phyloP scores from a whole-genome alignment of 2,113 vertebrate species.

The Chinchilla lanigera region DNA sequence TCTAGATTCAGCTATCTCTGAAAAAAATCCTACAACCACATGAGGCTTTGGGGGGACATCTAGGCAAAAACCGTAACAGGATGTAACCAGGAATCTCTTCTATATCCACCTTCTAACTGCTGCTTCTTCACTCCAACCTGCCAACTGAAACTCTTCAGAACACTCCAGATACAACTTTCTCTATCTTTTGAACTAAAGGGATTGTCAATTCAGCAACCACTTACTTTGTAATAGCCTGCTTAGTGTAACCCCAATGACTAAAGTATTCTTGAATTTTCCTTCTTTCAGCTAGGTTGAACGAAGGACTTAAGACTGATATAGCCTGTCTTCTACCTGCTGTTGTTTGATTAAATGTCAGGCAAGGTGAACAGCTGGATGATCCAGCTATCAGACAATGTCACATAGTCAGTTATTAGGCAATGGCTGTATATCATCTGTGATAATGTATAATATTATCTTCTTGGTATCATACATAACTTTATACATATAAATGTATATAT shows the following conservation, averaged over 20 bases:
- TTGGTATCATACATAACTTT: too few species aligned
- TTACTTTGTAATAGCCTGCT: neutral
- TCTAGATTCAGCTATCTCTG: too few species aligned
- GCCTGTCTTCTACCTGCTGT: neutral
- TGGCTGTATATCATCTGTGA: neutral
- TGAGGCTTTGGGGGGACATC: too few species aligned
- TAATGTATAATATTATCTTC: neutral
- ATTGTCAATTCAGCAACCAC: neutral
- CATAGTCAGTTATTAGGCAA: neutral
- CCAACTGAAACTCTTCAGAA: slow-evolving; percentile 12
- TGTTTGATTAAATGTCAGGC: neutral
- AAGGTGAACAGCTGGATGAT: neutral
- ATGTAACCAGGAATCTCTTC: neutral
- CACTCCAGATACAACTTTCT: neutral
- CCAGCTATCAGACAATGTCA: neutral
- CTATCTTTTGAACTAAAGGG: slow-evolving; percentile 19
- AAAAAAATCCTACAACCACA: too few species aligned
- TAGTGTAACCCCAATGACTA: slow-evolving; percentile 11
- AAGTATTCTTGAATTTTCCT: slow-evolving; percentile 18
- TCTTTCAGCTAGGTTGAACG: neutral
- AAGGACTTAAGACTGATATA: neutral
- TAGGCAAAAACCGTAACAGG: too few species aligned
- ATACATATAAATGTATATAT: too few species aligned
- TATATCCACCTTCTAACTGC: neutral
- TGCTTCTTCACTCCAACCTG: neutral